phyloP scores from a whole-genome alignment of 2,888 invertebrate genomes.

The Plemyria rubiginata region DNA sequence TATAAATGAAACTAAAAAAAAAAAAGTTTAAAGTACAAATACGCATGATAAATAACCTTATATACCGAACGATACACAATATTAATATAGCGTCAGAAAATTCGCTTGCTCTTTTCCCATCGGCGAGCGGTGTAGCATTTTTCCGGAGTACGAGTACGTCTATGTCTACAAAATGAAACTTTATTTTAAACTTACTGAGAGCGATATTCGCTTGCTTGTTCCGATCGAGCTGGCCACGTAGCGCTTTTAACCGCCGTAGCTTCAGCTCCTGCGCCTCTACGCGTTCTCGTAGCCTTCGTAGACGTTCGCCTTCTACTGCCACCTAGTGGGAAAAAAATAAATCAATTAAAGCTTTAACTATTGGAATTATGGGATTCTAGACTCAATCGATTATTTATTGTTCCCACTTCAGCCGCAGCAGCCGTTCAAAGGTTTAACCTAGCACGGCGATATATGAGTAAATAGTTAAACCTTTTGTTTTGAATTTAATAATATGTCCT shows the following conservation, averaged over 20 bases:
- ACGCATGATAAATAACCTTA: neutral
- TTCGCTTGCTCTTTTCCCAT: neutral
- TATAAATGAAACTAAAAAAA: too few species aligned
- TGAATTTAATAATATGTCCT: too few species aligned
- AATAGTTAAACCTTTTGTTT: too few species aligned
- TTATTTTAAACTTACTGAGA: constrained; percentile 90
- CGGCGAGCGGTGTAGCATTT: constrained; percentile 1
- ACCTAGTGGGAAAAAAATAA: constrained; percentile 72
- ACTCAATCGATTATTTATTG: too few species aligned
- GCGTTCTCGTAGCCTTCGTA: constrained; percentile 94
- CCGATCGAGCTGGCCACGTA: constrained; percentile 97
- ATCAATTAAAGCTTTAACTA: neutral
- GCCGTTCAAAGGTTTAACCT: too few species aligned
- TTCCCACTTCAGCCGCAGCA: too few species aligned
- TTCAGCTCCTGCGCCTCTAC: constrained; percentile 98
- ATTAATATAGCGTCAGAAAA: neutral
- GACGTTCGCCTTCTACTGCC: constrained; percentile 94
- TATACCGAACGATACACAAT: neutral
- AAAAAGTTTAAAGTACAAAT: too few species aligned
- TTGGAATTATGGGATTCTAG: neutral
- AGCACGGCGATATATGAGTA: too few species aligned
- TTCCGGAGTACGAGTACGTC: neutral
- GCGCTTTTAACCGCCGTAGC: constrained; percentile 94
- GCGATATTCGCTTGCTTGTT: constrained; percentile 96
- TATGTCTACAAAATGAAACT: neutral